A percentile compares a stretch with the other conserved stretches of the same genome.
Evolutionary conservation across 2,888 invertebrate genomes (phyloP).

Genomic region (Eupithecia abbreviata): DNA sequence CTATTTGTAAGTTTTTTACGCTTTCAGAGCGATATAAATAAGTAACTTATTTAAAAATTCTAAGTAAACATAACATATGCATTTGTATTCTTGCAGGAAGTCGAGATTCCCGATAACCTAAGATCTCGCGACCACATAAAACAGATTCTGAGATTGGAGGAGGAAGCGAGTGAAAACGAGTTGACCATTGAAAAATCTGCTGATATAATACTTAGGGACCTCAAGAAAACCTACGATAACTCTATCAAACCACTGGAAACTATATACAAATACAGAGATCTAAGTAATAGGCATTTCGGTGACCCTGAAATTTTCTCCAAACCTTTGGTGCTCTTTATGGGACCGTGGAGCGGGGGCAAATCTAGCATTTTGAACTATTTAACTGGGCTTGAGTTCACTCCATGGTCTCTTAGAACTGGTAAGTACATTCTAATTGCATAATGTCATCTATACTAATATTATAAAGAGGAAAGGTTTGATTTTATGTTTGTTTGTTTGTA

Average conservation of each 20-base stretch:
- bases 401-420: slow-evolving; percentile 94
- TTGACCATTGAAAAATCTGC: slow-evolving; percentile 88
- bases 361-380: slow-evolving; percentile 97
- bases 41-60: neutral
- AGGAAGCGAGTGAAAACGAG: slow-evolving; percentile 88
- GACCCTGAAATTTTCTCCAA: slow-evolving; percentile 98
- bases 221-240: slow-evolving; percentile 93
- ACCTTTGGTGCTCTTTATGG: slow-evolving; percentile 96
- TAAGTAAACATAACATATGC: neutral
- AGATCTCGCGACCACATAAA: slow-evolving; percentile 91
- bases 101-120: slow-evolving; percentile 89
- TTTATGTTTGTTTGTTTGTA: too few species aligned
- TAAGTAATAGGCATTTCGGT: slow-evolving; percentile 95
- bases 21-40: neutral
- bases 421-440: slow-evolving; percentile 41
- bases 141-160: slow-evolving; percentile 90
- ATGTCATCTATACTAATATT: too few species aligned
- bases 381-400: slow-evolving; percentile 92
- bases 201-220: slow-evolving; percentile 90
- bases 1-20: slow-evolving; percentile 76
- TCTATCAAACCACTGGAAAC: slow-evolving; percentile 95
- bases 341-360: slow-evolving; percentile 98
- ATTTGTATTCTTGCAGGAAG: slow-evolving; percentile 81
- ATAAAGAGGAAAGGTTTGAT: too few species aligned
- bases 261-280: slow-evolving; percentile 95